Evolutionary conservation across 2,797 vertebrate species (phyloP).

Genomic region (Lycodopsis pacificus): DNA sequence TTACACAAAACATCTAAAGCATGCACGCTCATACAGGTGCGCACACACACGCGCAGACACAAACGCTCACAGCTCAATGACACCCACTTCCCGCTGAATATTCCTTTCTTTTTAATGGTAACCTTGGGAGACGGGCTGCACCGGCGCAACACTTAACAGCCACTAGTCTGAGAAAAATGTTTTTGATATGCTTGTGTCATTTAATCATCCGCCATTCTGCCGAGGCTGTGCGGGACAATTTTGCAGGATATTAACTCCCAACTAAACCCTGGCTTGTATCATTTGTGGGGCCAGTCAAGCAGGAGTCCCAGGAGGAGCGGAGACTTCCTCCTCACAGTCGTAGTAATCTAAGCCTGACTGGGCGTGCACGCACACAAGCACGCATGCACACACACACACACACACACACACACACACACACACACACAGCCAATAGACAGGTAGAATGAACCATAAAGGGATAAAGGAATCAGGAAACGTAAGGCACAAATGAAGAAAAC

Average conservation of each 20-base stretch:
- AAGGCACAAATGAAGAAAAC: constrained; percentile 60
- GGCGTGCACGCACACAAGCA: constrained; percentile 59
- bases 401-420: constrained; percentile 37
- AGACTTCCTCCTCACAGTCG: constrained; percentile 81
- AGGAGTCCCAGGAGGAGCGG: constrained; percentile 84
- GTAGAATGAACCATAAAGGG: constrained; percentile 80
- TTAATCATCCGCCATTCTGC: constrained; percentile 88
- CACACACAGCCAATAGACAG: constrained; percentile 67
- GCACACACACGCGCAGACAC: constrained; percentile 29
- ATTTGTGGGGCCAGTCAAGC: constrained; percentile 90
- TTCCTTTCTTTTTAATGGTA: constrained; percentile 85
- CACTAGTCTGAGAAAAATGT: constrained; percentile 87
- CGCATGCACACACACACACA: constrained; percentile 8
- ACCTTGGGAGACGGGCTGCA: constrained; percentile 84
- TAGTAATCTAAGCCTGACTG: constrained; percentile 86
- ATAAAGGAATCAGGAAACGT: constrained; percentile 78
- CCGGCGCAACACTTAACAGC: constrained; percentile 84
- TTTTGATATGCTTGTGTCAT: constrained; percentile 89
- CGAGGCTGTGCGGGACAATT: constrained; percentile 86
- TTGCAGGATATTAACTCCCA: constrained; percentile 91
- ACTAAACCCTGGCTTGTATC: constrained; percentile 89
- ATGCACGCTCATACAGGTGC: constrained; percentile 47
- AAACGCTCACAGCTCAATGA: constrained; percentile 71
- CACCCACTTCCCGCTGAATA: constrained; percentile 80
- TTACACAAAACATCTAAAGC: constrained; percentile 70